A percentile compares a stretch with the other conserved stretches of the same genome.
Evolutionary conservation across 2,888 invertebrate genomes (phyloP).

Genomic region (Aphrophora alni): DNA sequence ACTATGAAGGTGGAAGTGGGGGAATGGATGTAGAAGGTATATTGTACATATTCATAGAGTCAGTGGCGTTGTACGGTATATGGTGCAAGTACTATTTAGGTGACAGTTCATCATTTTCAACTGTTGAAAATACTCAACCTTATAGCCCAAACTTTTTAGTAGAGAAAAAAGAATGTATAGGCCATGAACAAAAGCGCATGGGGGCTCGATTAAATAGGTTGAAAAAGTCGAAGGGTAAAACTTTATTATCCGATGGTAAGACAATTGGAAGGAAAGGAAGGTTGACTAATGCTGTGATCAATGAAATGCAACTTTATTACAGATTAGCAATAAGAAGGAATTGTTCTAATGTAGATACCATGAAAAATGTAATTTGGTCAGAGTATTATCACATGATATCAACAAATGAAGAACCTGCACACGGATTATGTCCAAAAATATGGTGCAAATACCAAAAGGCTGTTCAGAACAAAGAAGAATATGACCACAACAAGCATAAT

Average conservation of each 20-base stretch:
- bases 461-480: background rate
- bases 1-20: slow-evolving; percentile 43
- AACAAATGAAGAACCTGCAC: slow-evolving; percentile 48
- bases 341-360: slow-evolving; percentile 44
- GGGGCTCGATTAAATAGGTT: slow-evolving; percentile 36
- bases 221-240: slow-evolving; percentile 25
- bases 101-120: slow-evolving; percentile 30
- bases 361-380: slow-evolving; percentile 51
- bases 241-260: slow-evolving; percentile 26
- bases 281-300: slow-evolving; percentile 47
- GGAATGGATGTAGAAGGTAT: slow-evolving; percentile 46
- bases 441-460: slow-evolving; percentile 49
- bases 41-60: slow-evolving; percentile 37
- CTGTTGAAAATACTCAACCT: slow-evolving; percentile 33
- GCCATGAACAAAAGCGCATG: slow-evolving; percentile 38
- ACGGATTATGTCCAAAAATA: slow-evolving; percentile 48
- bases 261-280: slow-evolving; percentile 46
- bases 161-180: slow-evolving; percentile 29
- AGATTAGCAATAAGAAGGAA: slow-evolving; percentile 49
- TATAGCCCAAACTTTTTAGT: slow-evolving; percentile 39
- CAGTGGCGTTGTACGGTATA: slow-evolving; percentile 32
- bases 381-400: slow-evolving; percentile 48
- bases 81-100: slow-evolving; percentile 32
- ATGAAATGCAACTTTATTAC: slow-evolving; percentile 49
- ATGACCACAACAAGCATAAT: slow-evolving; percentile 23